Conservation (phyloP, 2,888 invertebrate species). For the Dromius quadrimaculatus region DNA sequence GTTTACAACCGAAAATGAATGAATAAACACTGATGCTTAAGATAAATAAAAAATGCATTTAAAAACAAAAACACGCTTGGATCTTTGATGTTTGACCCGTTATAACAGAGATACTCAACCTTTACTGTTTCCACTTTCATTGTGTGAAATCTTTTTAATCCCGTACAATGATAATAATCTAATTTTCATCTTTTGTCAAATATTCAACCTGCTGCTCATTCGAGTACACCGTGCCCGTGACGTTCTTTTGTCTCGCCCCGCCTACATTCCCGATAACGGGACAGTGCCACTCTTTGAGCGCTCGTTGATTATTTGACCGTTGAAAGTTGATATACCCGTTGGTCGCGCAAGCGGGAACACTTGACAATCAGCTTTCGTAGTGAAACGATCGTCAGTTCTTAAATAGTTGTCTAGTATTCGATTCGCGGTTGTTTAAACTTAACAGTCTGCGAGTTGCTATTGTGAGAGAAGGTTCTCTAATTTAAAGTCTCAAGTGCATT, state of each 20-base stretch:
- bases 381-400: background rate
- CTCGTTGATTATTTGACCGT: constrained; percentile 15
- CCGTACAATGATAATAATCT: too few species aligned
- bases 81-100: background rate
- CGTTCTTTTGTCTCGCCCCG: constrained; percentile 19
- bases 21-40: constrained; percentile 4
- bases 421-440: constrained; percentile 3
- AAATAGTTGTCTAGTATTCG: background rate
- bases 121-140: too few species aligned
- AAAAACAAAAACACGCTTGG: background rate
- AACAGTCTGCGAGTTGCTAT: background rate
- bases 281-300: constrained; percentile 19
- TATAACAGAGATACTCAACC: too few species aligned
- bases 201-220: background rate
- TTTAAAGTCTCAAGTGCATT: too few species aligned
- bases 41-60: background rate
- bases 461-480: too few species aligned
- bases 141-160: too few species aligned
- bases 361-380: constrained; percentile 1
- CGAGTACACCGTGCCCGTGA: background rate
- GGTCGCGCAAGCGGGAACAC: constrained; percentile 10
- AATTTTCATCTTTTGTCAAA: background rate
- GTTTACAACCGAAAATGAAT: background rate
- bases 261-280: constrained; percentile 31
- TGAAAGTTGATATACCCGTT: constrained; percentile 21